Percentiles rank a stretch among this genome's conserved stretches.
Conservation (phyloP, 1,140 invertebrate genomes). For the Drosophila lacteicornis region DNA sequence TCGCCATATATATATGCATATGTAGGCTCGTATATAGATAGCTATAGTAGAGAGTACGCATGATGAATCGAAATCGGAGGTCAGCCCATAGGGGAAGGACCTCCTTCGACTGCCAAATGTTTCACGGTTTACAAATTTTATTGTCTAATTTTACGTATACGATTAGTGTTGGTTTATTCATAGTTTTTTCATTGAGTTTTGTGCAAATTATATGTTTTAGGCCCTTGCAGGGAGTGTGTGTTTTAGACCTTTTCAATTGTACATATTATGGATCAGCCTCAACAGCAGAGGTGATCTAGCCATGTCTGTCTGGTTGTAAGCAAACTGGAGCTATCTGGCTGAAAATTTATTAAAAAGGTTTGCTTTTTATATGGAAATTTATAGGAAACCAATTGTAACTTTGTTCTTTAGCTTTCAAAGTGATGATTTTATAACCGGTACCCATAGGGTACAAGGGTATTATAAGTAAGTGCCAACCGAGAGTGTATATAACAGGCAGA, state of each 20-base stretch:
- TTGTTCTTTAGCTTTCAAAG: no score
- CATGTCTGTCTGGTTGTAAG: background rate
- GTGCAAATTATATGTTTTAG: slow-evolving; percentile 17
- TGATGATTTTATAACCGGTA: no score
- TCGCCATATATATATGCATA: slow-evolving; percentile 49
- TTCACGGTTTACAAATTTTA: slow-evolving; percentile 50
- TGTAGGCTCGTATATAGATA: slow-evolving; percentile 23
- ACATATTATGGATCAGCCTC: no score
- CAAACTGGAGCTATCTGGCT: no score
- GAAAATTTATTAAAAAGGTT: no score
- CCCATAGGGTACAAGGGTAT: no score
- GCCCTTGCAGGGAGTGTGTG: background rate
- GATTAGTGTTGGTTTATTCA: slow-evolving; percentile 50
- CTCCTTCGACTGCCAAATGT: slow-evolving; percentile 67
- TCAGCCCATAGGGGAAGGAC: slow-evolving; percentile 18
- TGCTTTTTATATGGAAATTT: no score
- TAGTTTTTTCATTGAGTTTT: slow-evolving; percentile 34
- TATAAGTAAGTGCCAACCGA: no score
- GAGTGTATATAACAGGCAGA: no score
- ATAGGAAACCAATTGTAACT: no score
- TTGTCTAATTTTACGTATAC: slow-evolving; percentile 41
- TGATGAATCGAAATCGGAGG: slow-evolving; percentile 44
- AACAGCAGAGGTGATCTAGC: background rate
- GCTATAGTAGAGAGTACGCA: slow-evolving; percentile 16
- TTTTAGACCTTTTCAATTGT: no score